Conservation (phyloP, 2,888 invertebrate genomes). For the Acheta domesticus region DNA sequence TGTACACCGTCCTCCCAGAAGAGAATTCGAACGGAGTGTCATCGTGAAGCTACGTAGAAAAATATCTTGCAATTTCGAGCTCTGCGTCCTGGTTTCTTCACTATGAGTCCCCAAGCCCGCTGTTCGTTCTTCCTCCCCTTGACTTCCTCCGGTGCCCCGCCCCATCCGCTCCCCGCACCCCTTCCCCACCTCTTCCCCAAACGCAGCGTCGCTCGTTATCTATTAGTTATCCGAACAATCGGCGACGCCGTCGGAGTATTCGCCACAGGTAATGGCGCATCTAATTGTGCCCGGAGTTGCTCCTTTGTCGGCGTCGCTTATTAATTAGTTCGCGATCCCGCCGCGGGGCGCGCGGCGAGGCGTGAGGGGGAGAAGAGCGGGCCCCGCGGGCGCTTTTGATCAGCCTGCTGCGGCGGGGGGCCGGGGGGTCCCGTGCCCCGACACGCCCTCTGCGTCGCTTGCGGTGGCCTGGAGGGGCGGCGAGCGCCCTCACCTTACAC, state of each 20-base stretch:
- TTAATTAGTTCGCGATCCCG: slow-evolving; percentile 8
- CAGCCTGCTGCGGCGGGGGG: not conserved
- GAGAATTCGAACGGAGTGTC: too few relatives aligned
- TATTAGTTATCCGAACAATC: slow-evolving; percentile 18
- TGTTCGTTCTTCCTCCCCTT: too few relatives aligned
- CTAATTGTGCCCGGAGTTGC: slow-evolving; percentile 11
- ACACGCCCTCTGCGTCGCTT: too few relatives aligned
- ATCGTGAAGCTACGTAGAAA: too few relatives aligned
- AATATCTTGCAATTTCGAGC: too few relatives aligned
- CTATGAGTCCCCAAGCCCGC: too few relatives aligned
- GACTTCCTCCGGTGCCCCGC: too few relatives aligned
- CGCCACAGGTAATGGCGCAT: not conserved
- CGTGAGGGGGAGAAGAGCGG: not conserved
- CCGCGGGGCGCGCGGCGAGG: not conserved
- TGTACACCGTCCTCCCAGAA: too few relatives aligned
- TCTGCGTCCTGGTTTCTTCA: too few relatives aligned
- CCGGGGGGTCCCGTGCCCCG: not conserved
- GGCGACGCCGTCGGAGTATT: not conserved
- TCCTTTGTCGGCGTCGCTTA: not conserved
- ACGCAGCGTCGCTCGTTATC: not conserved
- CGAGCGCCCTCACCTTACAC: too few relatives aligned
- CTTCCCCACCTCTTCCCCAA: not conserved
- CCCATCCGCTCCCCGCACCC: not conserved
- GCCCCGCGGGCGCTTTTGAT: not conserved
- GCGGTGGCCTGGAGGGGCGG: too few relatives aligned